Conservation (phyloP, 2,113 vertebrate genomes). For the Athene noctua region DNA sequence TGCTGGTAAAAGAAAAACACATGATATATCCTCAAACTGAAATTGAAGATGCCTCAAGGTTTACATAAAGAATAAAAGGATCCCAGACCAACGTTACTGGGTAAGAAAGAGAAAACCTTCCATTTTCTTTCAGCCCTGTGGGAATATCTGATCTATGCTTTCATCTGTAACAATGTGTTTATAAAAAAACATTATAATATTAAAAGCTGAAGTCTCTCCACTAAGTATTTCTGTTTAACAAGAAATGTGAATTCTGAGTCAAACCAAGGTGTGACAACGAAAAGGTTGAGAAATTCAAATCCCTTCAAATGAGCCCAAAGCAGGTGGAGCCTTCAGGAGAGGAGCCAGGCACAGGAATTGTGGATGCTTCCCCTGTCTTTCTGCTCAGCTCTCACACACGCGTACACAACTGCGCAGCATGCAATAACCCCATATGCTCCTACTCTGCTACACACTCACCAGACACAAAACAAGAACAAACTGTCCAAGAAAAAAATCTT, state of each 20-base stretch:
- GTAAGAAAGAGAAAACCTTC: background rate
- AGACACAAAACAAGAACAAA: background rate
- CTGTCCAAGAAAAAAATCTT: background rate
- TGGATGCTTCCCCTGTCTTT: background rate
- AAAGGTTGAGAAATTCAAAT: background rate
- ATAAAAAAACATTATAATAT: background rate
- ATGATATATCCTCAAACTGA: slow-evolving; percentile 30
- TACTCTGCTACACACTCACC: background rate
- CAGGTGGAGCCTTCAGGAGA: background rate
- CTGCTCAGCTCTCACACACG: fast-evolving
- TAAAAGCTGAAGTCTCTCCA: background rate
- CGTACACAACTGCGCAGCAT: fast-evolving
- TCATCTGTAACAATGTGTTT: background rate
- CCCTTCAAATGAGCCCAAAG: background rate
- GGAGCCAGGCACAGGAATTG: background rate
- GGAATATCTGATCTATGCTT: background rate
- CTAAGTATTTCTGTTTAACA: background rate
- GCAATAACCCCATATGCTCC: background rate
- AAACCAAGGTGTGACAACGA: background rate
- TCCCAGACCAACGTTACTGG: background rate
- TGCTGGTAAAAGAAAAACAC: slow-evolving; percentile 31
- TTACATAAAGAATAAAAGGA: slow-evolving; percentile 31
- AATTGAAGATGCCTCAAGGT: slow-evolving; percentile 42
- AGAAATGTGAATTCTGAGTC: background rate
- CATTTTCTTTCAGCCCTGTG: background rate